Evolutionary conservation across 2,888 invertebrate genomes (phyloP).

Genomic region (Chalcosyrphus nemorum): DNA sequence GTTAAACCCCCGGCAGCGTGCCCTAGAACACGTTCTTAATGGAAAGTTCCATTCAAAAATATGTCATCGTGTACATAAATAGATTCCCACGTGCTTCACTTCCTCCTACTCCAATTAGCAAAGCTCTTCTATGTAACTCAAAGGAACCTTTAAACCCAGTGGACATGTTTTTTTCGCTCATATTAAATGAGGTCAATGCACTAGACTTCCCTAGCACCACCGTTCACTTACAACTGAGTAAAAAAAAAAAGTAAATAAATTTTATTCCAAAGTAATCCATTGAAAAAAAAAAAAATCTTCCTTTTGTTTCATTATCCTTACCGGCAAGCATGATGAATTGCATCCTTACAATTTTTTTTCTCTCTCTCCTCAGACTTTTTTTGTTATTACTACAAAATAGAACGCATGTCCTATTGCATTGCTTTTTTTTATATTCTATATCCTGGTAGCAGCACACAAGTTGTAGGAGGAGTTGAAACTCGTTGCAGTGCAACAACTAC

Average conservation of each 20-base stretch:
- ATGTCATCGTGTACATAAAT: neutral
- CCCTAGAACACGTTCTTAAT: neutral
- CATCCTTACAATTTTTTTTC: conserved; percentile 57
- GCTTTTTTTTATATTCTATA: conserved; percentile 20
- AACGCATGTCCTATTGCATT: conserved; percentile 66
- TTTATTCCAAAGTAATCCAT: conserved; percentile 57
- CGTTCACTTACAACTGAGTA: neutral
- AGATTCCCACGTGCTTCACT: neutral
- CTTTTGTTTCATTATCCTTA: conserved; percentile 70
- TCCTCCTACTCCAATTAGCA: conserved; percentile 6
- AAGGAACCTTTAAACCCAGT: conserved; percentile 5
- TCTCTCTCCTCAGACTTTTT: neutral
- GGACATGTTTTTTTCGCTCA: conserved; percentile 13
- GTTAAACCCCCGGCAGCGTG: neutral
- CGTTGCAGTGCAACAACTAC: conserved; percentile 55
- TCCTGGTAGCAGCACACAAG: conserved; percentile 36
- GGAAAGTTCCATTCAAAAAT: neutral
- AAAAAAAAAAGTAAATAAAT: conserved; percentile 21
- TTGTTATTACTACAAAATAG: conserved; percentile 42
- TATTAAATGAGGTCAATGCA: conserved; percentile 54
- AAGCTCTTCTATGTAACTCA: neutral
- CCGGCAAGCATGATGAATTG: conserved; percentile 70
- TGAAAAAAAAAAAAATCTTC: conserved; percentile 37
- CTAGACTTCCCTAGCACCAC: conserved; percentile 15
- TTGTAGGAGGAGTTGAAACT: conserved; percentile 72